Conservation (phyloP, 37 sponge, comb jelly and placozoan genomes). For the Spongilla lacustris region DNA sequence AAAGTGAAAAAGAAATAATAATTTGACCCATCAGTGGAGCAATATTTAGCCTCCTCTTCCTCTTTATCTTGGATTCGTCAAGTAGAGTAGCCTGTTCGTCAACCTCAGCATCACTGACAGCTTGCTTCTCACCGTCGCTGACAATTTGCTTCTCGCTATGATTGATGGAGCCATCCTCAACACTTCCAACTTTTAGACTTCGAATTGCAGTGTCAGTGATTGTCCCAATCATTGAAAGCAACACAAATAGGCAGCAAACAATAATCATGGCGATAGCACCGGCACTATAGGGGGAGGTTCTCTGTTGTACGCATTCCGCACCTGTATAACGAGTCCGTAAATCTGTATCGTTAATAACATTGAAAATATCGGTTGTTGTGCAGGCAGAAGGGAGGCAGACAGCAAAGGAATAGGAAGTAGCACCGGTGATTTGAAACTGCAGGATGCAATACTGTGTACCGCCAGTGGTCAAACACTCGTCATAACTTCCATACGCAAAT, state of each 20-base stretch:
- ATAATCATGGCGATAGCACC: conserved; percentile 47
- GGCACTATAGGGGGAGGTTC: not conserved
- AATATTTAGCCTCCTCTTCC: not conserved
- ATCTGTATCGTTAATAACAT: not conserved
- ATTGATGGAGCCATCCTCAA: not conserved
- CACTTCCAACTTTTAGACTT: not conserved
- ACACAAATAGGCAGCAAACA: conserved; percentile 16
- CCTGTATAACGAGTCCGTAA: not conserved
- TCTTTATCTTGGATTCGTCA: not conserved
- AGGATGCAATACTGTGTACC: conserved; percentile 46
- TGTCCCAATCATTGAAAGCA: conserved; percentile 15
- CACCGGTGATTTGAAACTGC: not conserved
- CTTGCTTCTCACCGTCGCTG: not conserved
- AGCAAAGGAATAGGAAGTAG: not conserved
- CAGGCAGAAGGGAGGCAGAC: conserved; percentile 48
- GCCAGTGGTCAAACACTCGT: conserved; percentile 57
- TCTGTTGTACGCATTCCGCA: not conserved
- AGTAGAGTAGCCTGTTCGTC: not conserved
- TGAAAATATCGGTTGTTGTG: not conserved
- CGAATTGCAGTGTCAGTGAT: conserved; percentile 8
- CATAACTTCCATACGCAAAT: conserved; percentile 45
- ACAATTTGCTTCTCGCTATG: not conserved
- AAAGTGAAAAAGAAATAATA: conserved; percentile 51
- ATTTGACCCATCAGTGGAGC: conserved; percentile 1
- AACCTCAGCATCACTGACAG: not conserved